Base-by-base conservation (phyloP, 2,888 invertebrate species). In the Trichogramma dendrolimi region DNA sequence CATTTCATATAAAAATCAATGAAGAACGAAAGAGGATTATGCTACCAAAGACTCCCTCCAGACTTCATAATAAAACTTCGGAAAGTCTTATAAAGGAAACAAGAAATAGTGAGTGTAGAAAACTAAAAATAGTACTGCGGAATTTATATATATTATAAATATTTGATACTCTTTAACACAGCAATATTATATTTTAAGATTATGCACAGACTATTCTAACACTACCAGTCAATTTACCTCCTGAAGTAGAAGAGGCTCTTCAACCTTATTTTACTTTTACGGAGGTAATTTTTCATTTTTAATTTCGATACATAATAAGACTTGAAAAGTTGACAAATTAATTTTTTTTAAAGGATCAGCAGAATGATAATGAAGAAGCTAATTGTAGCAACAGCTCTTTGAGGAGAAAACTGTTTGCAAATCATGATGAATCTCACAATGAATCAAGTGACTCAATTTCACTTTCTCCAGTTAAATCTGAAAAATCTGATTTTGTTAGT, bases 181-280 rank as follows among this genome's bases (percentile, higher is more conserved):
- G 27, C 27, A 27, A 27, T 27, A 44, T 38, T 47, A n/a, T 47
- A 44, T 51, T 47, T 5, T 49, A 44, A 11, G 6, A 52, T 38
- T 6, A 6, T 48, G 39, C 38, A 50, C 89, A 89, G 79, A 89
- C 89, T 41, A 76, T 84, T 61, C 80, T 89, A 66, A 84, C 86
- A 41, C 75, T 89, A 63, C 88, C 89, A 57, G 82, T 85, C 38
- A 78, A 82, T 69, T 76, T 89, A 44, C 87, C 88, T 4, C 78
- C 81, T 58, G 83, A 86, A 72, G 72, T 89, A 38, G 87, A 87
- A 78, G 83, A 84, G 69, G 77, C 83, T 44, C 78, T 89, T 27
- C 82, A 83, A 73, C 85, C 86, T 50, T 89, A 84, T 76, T 86
- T 83, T 73, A 85, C 83, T 46, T 86, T 82, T 71, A 84, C 81